Base-by-base conservation (phyloP, 2,888 invertebrate genomes). In the Brachynemurus nebulosus region DNA sequence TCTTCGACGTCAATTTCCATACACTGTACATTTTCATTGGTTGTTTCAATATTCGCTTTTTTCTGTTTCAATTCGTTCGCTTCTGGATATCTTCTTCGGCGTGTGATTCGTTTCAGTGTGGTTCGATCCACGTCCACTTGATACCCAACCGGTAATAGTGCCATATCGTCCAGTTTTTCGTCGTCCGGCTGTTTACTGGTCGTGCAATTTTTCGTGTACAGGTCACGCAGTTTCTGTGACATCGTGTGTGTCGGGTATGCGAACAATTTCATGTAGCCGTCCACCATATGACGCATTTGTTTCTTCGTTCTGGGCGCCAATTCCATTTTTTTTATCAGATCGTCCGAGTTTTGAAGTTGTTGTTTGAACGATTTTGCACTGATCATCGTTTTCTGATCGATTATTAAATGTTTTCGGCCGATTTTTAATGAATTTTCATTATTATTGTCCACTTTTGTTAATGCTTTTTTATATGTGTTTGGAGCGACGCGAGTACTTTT, bases 341-440 rank as follows among this genome's bases (percentile, higher is more conserved):
- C 50, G 7, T 35, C 17, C 3, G 46, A 45, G 12, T 44, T n/a
- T n/a, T 6, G 34, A 6, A 52, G 35, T 41, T 52, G 50, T 16
- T 37, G 8, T 45, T 51, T 50, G 41, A 50, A 50, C 23, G 43
- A 30, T 8, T 33, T 34, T 2, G 47, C 42, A 30, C 43, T 37
- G 6, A 52, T 50, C 14, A 34, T 37, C 4, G 37, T 50, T 33
- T 45, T 27, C 14, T 37, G 34, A 37, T 52, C 52, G 8, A 52
- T 41, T 23, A 45, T 47, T 40, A 46, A 17, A 7, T 34, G 23
- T 20, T 45, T 45, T 20, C 30, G 45, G 16, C 37, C 43, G 12
- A 44, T 18, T 33, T 38, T 33, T 14, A 45, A 36, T 8, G 41
- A 38, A 43, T 25, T 20, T 17, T 45, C 19, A 9, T 35, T 23